Conservation (phyloP, 2,797 vertebrate genomes). For the Psittacula echo region DNA sequence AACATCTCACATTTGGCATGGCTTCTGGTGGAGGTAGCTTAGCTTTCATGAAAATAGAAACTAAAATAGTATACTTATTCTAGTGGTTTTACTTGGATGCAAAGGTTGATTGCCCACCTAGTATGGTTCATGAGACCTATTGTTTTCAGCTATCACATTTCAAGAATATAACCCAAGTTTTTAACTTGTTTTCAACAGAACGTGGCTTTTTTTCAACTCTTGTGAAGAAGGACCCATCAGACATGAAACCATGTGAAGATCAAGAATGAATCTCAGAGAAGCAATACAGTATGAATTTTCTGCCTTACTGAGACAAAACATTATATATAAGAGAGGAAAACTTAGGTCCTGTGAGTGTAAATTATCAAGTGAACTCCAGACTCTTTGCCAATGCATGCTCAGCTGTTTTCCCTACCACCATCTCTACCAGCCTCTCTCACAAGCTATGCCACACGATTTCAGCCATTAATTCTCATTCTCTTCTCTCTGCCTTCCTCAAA, state of each 20-base stretch:
- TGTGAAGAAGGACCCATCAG: constrained; percentile 74
- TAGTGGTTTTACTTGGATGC: not conserved
- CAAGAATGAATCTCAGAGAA: not conserved
- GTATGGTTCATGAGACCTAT: not conserved
- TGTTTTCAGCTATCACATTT: not conserved
- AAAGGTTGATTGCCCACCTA: not conserved
- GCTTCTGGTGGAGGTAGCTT: not conserved
- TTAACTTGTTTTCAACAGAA: constrained; percentile 62
- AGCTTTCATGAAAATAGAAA: not conserved
- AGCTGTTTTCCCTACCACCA: not conserved
- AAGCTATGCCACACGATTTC: not conserved
- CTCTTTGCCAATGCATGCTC: not conserved
- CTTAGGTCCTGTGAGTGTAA: not conserved
- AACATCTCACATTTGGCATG: not conserved
- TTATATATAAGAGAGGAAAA: not conserved
- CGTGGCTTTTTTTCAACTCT: constrained; percentile 47
- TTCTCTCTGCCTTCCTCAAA: not conserved
- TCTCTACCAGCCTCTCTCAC: not conserved
- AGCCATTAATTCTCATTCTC: not conserved
- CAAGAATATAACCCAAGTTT: constrained; percentile 1
- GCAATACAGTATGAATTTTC: not conserved
- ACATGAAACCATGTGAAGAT: constrained; percentile 65
- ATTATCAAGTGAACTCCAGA: not conserved
- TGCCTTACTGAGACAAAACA: not conserved
- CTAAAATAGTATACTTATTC: not conserved